Evolutionary conservation across 2,888 invertebrate species (phyloP), one percentile per base, ranked within the genome.

Genomic region (Pammene aurita): DNA sequence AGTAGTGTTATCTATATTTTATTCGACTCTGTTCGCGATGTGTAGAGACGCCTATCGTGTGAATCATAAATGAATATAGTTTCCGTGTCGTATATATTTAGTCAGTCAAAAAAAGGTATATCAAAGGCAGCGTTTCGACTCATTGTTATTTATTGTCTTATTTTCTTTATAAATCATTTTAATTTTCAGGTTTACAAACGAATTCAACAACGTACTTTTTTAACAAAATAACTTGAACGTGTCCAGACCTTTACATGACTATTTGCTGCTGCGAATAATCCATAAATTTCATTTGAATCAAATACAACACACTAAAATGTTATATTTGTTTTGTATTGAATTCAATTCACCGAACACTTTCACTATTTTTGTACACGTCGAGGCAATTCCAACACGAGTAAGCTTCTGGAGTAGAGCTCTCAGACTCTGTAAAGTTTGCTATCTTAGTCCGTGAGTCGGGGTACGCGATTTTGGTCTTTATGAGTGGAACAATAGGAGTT

Each of bases 11-110:
- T 89, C 84, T 86, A 88, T 89, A 87, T 86, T 88, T 88, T 80
- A 89, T 85, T 84, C 79, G 79, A 73, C 78, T 75, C 75, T 78
- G 73, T 83, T 83, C 82, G 84, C 86, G 85, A 86, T 83, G 84
- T 82, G 82, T 83, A 81, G 86, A 85, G 82, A 85, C 77, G 83
- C 84, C 83, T 86, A 88, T 85, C 80, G 81, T 85, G 78, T 89
- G 89, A 90, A 90, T 88, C 86, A 88, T 90, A 86, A 85, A 88
- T 89, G 85, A 73, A 78, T 76, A 89, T 87, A 86, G 86, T 84
- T 90, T 89, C 83, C 82, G 80, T 77, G 76, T 75, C 84, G 81
- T 86, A 84, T 83, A 85, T 83, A 78, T 81, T 83, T 78, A 79
- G 73, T 76, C 75, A 79, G 73, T 80, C 79, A 79, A 80, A 79